Evolutionary conservation across 1,140 invertebrate species (phyloP).

Genomic region (Anthonomus grandis): DNA sequence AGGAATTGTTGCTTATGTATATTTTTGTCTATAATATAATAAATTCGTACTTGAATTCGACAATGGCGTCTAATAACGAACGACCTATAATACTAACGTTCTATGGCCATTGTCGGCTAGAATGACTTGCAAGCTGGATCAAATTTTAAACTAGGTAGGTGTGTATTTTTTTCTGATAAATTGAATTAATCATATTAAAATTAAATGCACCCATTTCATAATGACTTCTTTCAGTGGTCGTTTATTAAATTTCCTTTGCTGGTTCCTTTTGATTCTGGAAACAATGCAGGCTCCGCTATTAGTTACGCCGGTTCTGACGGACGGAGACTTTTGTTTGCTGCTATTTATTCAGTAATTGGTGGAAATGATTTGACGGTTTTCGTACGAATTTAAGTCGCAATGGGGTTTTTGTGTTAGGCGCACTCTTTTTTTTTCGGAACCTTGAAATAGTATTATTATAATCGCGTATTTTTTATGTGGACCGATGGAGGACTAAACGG

Average conservation of each 20-base stretch:
- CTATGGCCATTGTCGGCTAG: no score
- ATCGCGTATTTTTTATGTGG: no score
- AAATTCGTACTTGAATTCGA: no score
- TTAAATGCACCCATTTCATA: constrained; percentile 21
- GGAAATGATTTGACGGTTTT: constrained; percentile 11
- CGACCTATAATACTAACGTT: no score
- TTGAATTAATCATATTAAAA: constrained; percentile 16
- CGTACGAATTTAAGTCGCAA: background rate
- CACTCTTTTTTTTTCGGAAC: background rate
- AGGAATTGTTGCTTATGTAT: no score
- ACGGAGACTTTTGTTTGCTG: constrained; percentile 1
- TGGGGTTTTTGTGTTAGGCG: no score
- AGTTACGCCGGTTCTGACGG: background rate
- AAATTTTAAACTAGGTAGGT: constrained; percentile 17
- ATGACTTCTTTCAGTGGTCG: constrained; percentile 5
- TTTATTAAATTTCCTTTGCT: constrained; percentile 18
- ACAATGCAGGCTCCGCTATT: constrained; percentile 2
- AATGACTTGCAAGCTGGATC: no score
- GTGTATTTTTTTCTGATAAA: constrained; percentile 16
- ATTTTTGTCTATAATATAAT: no score
- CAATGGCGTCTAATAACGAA: no score
- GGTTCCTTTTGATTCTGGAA: constrained; percentile 1
- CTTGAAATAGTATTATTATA: no score
- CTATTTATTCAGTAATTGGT: constrained; percentile 4
- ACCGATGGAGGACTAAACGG: no score